phyloP scores from a whole-genome alignment of 2,797 vertebrate species.

The Danio albolineatus region DNA sequence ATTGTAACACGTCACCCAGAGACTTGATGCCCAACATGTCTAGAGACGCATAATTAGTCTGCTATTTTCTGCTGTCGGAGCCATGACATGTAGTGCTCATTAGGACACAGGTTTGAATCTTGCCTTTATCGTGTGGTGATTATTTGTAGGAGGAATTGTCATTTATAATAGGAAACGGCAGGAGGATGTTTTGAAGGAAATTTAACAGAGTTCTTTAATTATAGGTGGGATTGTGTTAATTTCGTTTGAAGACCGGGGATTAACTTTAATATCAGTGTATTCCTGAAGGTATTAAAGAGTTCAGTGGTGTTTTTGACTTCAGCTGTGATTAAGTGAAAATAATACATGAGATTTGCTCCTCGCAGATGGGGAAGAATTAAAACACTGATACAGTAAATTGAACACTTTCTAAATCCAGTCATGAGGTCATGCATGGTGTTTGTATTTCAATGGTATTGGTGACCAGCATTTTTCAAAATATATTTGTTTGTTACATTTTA shows the following conservation, averaged over 20 bases:
- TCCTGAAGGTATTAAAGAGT: constrained; percentile 2
- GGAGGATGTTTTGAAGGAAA: neutral
- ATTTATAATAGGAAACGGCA: neutral
- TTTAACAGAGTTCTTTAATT: constrained; percentile 12
- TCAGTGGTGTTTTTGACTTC: too few relatives aligned
- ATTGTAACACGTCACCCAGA: neutral
- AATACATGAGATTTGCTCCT: too few relatives aligned
- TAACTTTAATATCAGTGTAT: constrained; percentile 10
- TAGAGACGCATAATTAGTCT: constrained; percentile 13
- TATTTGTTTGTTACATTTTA: too few relatives aligned
- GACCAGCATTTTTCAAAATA: too few relatives aligned
- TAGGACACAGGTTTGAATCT: neutral
- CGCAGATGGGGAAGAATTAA: too few relatives aligned
- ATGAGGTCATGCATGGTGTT: too few relatives aligned
- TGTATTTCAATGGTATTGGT: too few relatives aligned
- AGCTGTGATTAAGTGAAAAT: too few relatives aligned
- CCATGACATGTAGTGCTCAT: neutral
- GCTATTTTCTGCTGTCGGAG: neutral
- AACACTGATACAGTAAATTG: too few relatives aligned
- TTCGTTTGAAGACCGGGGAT: neutral
- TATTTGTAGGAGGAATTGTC: neutral
- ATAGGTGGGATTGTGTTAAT: constrained; percentile 13
- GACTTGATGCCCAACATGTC: constrained; percentile 14
- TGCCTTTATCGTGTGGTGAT: neutral
- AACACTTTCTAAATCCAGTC: too few relatives aligned